A percentile compares a stretch with the other conserved stretches of the same genome.
These are phyloP conservation scores for Tragulus kanchil DNA, from an alignment of 2,113 vertebrate species.

Conservation along the genomic window DNA sequence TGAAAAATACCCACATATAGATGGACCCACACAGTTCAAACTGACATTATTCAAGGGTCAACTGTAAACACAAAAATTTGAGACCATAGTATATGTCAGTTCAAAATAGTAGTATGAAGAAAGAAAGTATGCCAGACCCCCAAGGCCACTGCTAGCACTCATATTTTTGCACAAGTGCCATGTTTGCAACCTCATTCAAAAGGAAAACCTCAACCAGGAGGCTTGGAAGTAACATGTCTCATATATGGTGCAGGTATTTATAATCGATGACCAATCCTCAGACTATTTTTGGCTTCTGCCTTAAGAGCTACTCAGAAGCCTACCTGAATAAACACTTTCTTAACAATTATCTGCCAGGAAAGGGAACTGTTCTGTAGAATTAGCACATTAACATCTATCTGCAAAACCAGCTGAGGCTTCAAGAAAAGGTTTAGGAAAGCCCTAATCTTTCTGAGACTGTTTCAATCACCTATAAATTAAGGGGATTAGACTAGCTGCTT, in stretches of 20 bases:
- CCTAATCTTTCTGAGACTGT: background rate
- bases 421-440: background rate
- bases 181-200: background rate
- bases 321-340: background rate
- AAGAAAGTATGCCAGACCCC: background rate
- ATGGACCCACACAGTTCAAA: background rate
- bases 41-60: background rate
- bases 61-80: background rate
- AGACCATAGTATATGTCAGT: background rate
- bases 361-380: background rate
- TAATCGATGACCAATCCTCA: background rate
- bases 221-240: background rate
- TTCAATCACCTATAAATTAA: background rate
- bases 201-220: background rate
- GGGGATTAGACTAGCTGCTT: background rate
- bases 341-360: background rate
- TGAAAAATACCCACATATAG: background rate
- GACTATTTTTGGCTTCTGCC: background rate
- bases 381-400: background rate
- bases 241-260: background rate
- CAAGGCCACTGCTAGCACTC: background rate
- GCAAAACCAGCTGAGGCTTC: background rate
- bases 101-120: background rate
- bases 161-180: background rate
- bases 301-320: background rate